Conservation (phyloP, 2,113 vertebrate genomes). For the Paramisgurnus dabryanus region DNA sequence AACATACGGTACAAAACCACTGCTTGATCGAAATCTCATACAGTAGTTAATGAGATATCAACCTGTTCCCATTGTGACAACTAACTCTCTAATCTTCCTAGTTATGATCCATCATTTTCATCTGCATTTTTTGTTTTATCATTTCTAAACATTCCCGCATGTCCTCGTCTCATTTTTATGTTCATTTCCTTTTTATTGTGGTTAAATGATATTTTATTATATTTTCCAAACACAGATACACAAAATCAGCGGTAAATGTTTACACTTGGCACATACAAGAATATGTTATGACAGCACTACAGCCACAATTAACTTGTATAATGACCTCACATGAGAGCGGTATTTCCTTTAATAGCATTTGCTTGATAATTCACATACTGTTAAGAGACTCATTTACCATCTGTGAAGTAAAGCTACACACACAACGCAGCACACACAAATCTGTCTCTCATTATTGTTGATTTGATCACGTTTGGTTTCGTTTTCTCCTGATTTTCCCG, state of each 20-base stretch:
- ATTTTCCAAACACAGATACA: constrained; percentile 37
- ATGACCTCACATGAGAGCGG: not conserved
- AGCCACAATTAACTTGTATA: not conserved
- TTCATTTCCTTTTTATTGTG: constrained; percentile 24
- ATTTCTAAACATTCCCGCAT: constrained; percentile 30
- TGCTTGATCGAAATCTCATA: too few species aligned
- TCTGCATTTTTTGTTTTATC: constrained; percentile 36
- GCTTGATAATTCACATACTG: constrained; percentile 16
- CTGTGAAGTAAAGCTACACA: not conserved
- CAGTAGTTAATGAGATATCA: not conserved
- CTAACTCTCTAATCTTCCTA: not conserved
- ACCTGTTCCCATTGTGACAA: not conserved
- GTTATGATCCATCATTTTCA: constrained; percentile 1
- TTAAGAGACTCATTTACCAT: constrained; percentile 20
- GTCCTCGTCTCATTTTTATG: constrained; percentile 26
- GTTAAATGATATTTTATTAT: constrained; percentile 35
- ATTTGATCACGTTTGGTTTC: constrained; percentile 50
- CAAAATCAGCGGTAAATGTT: constrained; percentile 15
- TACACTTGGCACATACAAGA: not conserved
- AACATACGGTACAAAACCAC: too few species aligned
- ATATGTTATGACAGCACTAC: constrained; percentile 3
- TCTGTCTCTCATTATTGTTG: constrained; percentile 48
- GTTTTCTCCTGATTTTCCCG: constrained; percentile 67
- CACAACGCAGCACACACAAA: constrained; percentile 37
- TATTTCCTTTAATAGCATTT: constrained; percentile 6